Evolutionary conservation across 2,113 vertebrate genomes (phyloP).

Genomic region (Elachura formosa): DNA sequence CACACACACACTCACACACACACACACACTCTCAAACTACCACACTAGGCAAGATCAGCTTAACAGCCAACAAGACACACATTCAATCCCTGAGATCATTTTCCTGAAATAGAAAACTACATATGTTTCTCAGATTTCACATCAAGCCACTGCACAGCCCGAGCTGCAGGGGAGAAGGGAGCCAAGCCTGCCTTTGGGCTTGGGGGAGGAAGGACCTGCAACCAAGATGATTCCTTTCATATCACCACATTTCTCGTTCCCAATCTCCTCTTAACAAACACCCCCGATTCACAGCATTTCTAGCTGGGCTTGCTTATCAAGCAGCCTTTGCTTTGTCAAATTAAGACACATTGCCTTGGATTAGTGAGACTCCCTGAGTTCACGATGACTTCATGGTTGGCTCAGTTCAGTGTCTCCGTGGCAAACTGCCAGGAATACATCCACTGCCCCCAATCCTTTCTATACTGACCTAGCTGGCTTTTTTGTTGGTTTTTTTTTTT

Average conservation of each 20-base stretch:
- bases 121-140: constrained; percentile 82
- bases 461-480: constrained; percentile 65
- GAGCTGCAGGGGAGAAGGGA: constrained; percentile 65
- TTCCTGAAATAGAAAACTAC: constrained; percentile 84
- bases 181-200: constrained; percentile 61
- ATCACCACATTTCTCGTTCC: constrained; percentile 55
- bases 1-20: neutral
- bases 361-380: constrained; percentile 78
- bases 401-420: constrained; percentile 70
- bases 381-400: constrained; percentile 84
- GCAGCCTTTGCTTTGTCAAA: constrained; percentile 79
- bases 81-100: constrained; percentile 80
- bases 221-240: constrained; percentile 49
- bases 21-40: constrained; percentile 40
- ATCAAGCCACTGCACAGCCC: constrained; percentile 77
- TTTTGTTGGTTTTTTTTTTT: neutral
- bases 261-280: constrained; percentile 65
- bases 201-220: constrained; percentile 20
- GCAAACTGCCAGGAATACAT: constrained; percentile 75
- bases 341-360: constrained; percentile 77
- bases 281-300: constrained; percentile 46
- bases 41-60: constrained; percentile 75
- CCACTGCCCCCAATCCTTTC: constrained; percentile 62
- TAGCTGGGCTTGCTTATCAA: constrained; percentile 67
- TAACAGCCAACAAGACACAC: constrained; percentile 73